A percentile compares a stretch with the other conserved stretches of the same genome.
These are phyloP conservation scores for Tragelaphus buxtoni DNA, from an alignment of 2,113 vertebrate genomes.

Conservation along the genomic window DNA sequence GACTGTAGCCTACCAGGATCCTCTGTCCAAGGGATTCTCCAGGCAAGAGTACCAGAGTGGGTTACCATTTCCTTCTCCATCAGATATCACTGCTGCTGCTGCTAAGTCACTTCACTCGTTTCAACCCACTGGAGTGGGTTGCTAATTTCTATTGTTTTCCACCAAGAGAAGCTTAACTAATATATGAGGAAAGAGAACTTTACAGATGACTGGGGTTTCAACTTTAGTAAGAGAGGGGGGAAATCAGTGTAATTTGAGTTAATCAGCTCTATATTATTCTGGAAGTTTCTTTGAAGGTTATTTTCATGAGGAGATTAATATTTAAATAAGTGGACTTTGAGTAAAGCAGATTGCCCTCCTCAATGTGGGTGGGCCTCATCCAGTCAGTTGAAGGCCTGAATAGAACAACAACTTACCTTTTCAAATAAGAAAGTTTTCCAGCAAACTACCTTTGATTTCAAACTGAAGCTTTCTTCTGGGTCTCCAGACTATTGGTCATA, in stretches of 20 bases:
- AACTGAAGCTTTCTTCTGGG: neutral
- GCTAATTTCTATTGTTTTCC: neutral
- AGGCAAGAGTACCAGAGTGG: neutral
- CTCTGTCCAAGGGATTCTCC: neutral
- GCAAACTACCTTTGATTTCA: neutral
- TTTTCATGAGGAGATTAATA: neutral
- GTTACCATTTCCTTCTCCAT: neutral
- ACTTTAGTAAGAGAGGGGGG: neutral
- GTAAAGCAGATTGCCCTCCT: neutral
- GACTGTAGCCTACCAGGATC: neutral
- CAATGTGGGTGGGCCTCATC: neutral
- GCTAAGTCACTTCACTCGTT: too few species aligned
- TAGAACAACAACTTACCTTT: neutral
- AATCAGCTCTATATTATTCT: neutral
- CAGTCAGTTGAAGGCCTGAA: neutral
- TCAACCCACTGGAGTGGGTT: too few species aligned
- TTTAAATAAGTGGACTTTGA: neutral
- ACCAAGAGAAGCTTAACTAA: neutral
- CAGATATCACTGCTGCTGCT: neutral
- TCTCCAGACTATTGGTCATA: neutral
- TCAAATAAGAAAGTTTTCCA: neutral
- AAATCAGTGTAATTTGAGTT: neutral
- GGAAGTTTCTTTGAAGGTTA: neutral
- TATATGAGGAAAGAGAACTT: neutral
- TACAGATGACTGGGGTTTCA: neutral